A percentile compares a stretch with the other conserved stretches of the same genome.
These are phyloP conservation scores for Pseudomugil gertrudae DNA, from an alignment of 2,797 vertebrate species.

Conservation along the genomic window DNA sequence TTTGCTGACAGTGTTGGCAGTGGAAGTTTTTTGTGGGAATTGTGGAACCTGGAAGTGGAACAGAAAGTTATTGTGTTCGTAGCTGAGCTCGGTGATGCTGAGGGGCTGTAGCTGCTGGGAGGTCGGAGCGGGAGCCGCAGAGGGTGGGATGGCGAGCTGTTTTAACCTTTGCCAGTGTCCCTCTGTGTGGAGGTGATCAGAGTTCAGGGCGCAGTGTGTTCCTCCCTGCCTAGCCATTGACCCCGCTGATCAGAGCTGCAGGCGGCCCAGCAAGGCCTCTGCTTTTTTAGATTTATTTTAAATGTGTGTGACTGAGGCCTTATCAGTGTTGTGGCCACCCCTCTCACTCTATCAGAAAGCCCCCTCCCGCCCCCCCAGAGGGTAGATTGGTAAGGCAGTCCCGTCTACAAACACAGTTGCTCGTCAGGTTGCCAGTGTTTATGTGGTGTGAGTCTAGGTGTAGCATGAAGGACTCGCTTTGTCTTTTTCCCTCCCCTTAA, in stretches of 20 bases:
- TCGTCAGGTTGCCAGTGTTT: constrained; percentile 96
- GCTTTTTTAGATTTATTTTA: constrained; percentile 90
- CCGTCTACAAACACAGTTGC: constrained; percentile 89
- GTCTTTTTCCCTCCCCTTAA: constrained; percentile 74
- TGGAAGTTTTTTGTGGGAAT: constrained; percentile 32
- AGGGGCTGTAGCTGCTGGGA: constrained; percentile 60
- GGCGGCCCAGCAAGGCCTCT: constrained; percentile 90
- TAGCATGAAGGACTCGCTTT: constrained; percentile 86
- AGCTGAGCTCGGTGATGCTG: constrained; percentile 61
- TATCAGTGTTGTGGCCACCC: constrained; percentile 91
- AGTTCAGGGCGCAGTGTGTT: constrained; percentile 93
- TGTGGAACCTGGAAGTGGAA: constrained; percentile 54
- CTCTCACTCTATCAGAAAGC: constrained; percentile 89
- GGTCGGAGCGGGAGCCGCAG: constrained; percentile 61
- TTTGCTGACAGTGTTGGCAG: constrained; percentile 23
- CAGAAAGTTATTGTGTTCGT: constrained; percentile 62
- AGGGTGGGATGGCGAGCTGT: constrained; percentile 86
- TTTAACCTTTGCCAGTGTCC: constrained; percentile 98
- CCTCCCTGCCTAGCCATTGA: constrained; percentile 90
- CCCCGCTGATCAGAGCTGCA: constrained; percentile 90
- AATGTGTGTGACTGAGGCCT: constrained; percentile 80
- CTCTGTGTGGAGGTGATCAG: constrained; percentile 90
- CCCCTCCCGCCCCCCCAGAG: constrained; percentile 84
- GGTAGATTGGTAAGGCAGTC: constrained; percentile 90
- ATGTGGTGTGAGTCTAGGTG: constrained; percentile 92